Conservation (phyloP, 2,113 vertebrate genomes). For the Acrocephalus arundinaceus region DNA sequence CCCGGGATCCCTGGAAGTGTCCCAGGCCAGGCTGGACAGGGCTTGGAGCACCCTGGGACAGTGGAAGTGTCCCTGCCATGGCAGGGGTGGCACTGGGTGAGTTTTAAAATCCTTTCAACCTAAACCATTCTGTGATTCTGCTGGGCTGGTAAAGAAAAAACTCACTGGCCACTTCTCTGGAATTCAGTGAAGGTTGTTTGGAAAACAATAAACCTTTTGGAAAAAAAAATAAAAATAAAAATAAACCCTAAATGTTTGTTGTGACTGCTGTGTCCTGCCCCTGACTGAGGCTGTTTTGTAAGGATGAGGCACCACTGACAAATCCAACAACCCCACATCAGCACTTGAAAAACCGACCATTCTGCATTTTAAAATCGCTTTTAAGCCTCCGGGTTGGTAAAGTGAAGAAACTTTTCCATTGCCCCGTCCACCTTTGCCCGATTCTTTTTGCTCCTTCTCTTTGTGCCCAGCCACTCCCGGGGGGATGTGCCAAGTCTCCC, state of each 20-base stretch:
- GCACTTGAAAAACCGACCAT: accelerated
- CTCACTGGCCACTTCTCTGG: background rate
- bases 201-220: background rate
- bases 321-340: background rate
- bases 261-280: background rate
- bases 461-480: background rate
- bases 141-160: background rate
- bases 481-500: background rate
- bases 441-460: background rate
- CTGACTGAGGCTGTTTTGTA: background rate
- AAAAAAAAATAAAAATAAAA: background rate
- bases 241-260: background rate
- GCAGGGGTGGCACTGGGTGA: background rate
- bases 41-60: background rate
- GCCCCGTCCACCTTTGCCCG: background rate
- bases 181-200: background rate
- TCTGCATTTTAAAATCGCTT: background rate
- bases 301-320: background rate
- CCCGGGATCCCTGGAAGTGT: background rate
- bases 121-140: background rate
- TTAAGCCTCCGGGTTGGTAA: background rate
- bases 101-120: background rate
- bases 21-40: accelerated
- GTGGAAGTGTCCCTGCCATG: background rate
- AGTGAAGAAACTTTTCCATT: background rate